Base-by-base conservation (phyloP, 2,888 invertebrate genomes). In the Lumbricus terrestris region DNA sequence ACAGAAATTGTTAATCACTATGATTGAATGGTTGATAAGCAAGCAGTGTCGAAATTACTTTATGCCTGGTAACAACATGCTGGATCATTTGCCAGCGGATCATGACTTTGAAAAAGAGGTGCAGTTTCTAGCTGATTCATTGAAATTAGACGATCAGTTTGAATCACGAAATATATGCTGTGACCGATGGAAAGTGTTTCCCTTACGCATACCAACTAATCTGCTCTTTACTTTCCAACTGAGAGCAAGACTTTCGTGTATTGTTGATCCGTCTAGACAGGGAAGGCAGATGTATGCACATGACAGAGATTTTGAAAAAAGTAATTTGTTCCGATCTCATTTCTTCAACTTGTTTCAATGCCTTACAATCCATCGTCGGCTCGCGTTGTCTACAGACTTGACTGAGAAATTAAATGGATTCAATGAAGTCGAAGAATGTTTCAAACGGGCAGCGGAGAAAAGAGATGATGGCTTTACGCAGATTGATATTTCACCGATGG, bases 11-110 rank as follows among this genome's bases (percentile, higher is more conserved):
- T 1, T 89, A n/a, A 1, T 16, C 35, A 33, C 16, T 1, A 89
- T 89, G 89, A 35, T 35, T 23, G 89, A 89, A n/a, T 89, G 69
- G 89, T 47, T 89, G 89, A 47, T 16, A 4, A 69, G 29, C 33
- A 89, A 89, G 23, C 33, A 54, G 16, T 89, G 89, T 47, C 54
- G 42, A n/a, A n/a, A n/a, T n/a, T n/a, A n/a, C n/a, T n/a, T n/a
- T n/a, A n/a, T n/a, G n/a, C n/a, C n/a, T n/a, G n/a, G n/a, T n/a
- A n/a, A n/a, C n/a, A n/a, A n/a, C n/a, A n/a, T n/a, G n/a, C n/a
- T n/a, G n/a, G n/a, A n/a, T n/a, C n/a, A n/a, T n/a, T n/a, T n/a
- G n/a, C n/a, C n/a, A n/a, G n/a, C n/a, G n/a, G n/a, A n/a, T n/a
- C n/a, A n/a, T n/a, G n/a, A n/a, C n/a, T n/a, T n/a, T n/a, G n/a